Conservation (phyloP, 1,140 invertebrate genomes). For the Pachypsylla venusta region DNA sequence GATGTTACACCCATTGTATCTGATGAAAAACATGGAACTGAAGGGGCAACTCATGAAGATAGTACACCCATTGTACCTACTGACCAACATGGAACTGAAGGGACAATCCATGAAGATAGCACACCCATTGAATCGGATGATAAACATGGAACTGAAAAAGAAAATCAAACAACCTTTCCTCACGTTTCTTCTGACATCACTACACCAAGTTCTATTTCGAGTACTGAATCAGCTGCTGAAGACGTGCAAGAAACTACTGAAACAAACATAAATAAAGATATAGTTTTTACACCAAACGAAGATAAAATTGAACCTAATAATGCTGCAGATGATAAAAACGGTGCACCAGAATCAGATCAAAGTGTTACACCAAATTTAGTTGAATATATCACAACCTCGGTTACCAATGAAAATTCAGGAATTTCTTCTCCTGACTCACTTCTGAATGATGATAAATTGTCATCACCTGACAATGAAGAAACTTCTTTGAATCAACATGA, state of each 20-base stretch:
- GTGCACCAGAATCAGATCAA: too few species aligned
- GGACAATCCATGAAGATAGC: not conserved
- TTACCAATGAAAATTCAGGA: too few species aligned
- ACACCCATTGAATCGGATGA: not conserved
- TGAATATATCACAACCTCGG: too few species aligned
- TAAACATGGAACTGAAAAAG: not conserved
- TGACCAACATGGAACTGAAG: too few species aligned
- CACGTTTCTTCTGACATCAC: too few species aligned
- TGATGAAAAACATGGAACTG: slow-evolving; percentile 8
- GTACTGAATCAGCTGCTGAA: not conserved
- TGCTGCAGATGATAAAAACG: too few species aligned
- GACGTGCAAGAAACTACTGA: not conserved
- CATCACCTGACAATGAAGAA: too few species aligned
- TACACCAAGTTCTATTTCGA: too few species aligned
- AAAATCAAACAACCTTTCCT: not conserved
- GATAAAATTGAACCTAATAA: not conserved
- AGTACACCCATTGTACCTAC: not conserved
- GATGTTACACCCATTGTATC: slow-evolving; percentile 13
- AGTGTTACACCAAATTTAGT: too few species aligned
- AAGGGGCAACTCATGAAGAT: slow-evolving; percentile 7
- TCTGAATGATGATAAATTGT: too few species aligned
- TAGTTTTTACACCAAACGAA: not conserved
- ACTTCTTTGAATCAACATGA: too few species aligned
- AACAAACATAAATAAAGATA: not conserved
- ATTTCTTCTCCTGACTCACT: too few species aligned